Conservation (phyloP, 2,113 vertebrate genomes). For the Periophthalmus modestus region DNA sequence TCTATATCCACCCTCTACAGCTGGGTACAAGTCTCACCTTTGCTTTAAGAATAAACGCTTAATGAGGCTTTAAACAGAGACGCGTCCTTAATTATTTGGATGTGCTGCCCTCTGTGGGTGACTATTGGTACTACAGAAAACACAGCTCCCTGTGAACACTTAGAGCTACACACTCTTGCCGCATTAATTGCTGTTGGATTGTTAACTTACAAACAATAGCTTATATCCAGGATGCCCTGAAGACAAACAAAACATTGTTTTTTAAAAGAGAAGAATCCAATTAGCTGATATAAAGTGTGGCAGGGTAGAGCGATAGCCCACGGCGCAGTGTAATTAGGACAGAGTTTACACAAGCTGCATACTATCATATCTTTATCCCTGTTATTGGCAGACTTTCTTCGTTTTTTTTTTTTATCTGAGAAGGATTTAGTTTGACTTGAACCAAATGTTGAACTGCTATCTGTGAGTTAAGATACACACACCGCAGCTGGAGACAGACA, state of each 20-base stretch:
- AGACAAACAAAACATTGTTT: slow-evolving; percentile 40
- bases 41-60: not conserved
- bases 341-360: slow-evolving; percentile 42
- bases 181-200: slow-evolving; percentile 29
- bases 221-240: slow-evolving; percentile 26
- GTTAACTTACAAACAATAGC: slow-evolving; percentile 13
- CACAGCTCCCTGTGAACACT: slow-evolving; percentile 7
- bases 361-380: slow-evolving; percentile 32
- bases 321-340: slow-evolving; percentile 58
- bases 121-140: slow-evolving; percentile 23
- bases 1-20: slow-evolving; percentile 2
- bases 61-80: slow-evolving; percentile 10
- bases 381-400: slow-evolving; percentile 45
- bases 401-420: slow-evolving; percentile 11
- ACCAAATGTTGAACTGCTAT: slow-evolving; percentile 52
- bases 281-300: slow-evolving; percentile 58
- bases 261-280: slow-evolving; percentile 61
- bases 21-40: not conserved
- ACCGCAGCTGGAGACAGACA: slow-evolving; percentile 69
- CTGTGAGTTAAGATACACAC: slow-evolving; percentile 38
- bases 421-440: slow-evolving; percentile 57
- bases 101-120: slow-evolving; percentile 66
- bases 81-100: slow-evolving; percentile 10
- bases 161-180: not conserved
- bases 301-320: slow-evolving; percentile 36